Percentiles rank a stretch among this genome's conserved stretches.
These are phyloP conservation scores for Eristalis tenax DNA, from an alignment of 2,888 invertebrate genomes.

Conservation along the genomic window DNA sequence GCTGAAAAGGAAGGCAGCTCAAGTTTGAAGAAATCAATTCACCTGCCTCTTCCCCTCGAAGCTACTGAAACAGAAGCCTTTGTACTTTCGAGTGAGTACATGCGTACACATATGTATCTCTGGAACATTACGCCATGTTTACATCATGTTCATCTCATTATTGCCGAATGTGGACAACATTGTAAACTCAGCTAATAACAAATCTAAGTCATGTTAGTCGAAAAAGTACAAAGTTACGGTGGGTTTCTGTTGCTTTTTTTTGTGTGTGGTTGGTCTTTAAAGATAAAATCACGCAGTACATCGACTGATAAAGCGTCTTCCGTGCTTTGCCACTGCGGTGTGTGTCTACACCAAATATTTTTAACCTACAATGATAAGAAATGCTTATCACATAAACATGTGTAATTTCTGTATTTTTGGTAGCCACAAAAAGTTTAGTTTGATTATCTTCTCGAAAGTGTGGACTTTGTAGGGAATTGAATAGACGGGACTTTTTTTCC, in stretches of 20 bases:
- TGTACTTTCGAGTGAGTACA: background rate
- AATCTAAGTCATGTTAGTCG: slow-evolving; percentile 53
- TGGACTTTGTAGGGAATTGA: background rate
- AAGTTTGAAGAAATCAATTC: slow-evolving; percentile 19
- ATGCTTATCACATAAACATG: slow-evolving; percentile 61
- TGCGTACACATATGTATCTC: background rate
- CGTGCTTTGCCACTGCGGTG: slow-evolving; percentile 14
- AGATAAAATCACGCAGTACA: slow-evolving; percentile 59
- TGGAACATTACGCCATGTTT: slow-evolving; percentile 50
- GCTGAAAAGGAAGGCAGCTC: background rate
- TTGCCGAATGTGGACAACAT: slow-evolving; percentile 36
- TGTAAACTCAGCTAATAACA: slow-evolving; percentile 66
- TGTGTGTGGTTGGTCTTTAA: slow-evolving; percentile 30
- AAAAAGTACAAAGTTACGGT: background rate
- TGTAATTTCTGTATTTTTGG: slow-evolving; percentile 57
- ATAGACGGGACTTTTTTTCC: background rate
- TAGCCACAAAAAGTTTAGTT: slow-evolving; percentile 37
- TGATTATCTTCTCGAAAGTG: slow-evolving; percentile 7
- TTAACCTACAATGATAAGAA: slow-evolving; percentile 59
- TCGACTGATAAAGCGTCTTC: slow-evolving; percentile 58
- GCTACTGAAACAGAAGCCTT: slow-evolving; percentile 50
- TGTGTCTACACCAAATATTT: slow-evolving; percentile 18
- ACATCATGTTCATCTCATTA: slow-evolving; percentile 49
- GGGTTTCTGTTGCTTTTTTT: background rate
- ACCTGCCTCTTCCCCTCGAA: background rate